phyloP scores from a whole-genome alignment of 2,888 invertebrate species.

The Ramazzottius varieornatus region DNA sequence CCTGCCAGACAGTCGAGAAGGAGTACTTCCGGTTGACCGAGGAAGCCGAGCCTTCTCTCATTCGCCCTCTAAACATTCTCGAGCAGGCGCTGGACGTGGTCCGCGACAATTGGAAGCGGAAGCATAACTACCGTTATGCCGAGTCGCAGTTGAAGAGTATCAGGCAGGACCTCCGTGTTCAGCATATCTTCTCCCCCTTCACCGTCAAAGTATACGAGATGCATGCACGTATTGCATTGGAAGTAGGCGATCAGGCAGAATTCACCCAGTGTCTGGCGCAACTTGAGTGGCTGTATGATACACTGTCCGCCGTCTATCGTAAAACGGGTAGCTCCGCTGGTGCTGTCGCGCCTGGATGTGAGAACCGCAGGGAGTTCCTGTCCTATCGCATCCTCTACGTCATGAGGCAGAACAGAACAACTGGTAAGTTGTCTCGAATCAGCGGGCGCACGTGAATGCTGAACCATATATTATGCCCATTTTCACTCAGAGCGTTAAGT shows the following conservation, averaged over 20 bases:
- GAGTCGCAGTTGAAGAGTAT: constrained; percentile 97
- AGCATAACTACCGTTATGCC: constrained; percentile 77
- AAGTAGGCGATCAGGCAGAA: constrained; percentile 92
- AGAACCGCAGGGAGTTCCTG: constrained; percentile 64
- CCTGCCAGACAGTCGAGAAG: constrained; percentile 77
- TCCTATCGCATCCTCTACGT: constrained; percentile 74
- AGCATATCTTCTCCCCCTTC: constrained; percentile 74
- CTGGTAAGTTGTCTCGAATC: neutral
- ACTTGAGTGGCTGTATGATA: constrained; percentile 68
- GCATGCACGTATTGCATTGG: constrained; percentile 84
- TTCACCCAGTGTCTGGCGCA: constrained; percentile 99
- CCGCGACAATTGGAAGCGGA: constrained; percentile 61
- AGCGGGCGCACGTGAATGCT: neutral
- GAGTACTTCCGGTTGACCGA: constrained; percentile 67
- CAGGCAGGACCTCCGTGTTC: constrained; percentile 84
- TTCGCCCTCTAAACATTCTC: constrained; percentile 65
- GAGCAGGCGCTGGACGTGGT: constrained; percentile 60
- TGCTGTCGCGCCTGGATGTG: constrained; percentile 19
- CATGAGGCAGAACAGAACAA: neutral
- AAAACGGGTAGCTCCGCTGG: constrained; percentile 13
- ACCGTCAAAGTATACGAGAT: constrained; percentile 97
- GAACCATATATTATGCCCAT: neutral
- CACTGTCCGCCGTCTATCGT: constrained; percentile 36
- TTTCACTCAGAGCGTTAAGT: neutral
- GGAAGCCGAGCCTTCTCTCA: constrained; percentile 20